Percentiles rank a stretch among this genome's conserved stretches.
These are phyloP conservation scores for human (Homo sapiens) DNA, from an alignment of 2,113 vertebrate genomes.

Conservation along the genomic window DNA sequence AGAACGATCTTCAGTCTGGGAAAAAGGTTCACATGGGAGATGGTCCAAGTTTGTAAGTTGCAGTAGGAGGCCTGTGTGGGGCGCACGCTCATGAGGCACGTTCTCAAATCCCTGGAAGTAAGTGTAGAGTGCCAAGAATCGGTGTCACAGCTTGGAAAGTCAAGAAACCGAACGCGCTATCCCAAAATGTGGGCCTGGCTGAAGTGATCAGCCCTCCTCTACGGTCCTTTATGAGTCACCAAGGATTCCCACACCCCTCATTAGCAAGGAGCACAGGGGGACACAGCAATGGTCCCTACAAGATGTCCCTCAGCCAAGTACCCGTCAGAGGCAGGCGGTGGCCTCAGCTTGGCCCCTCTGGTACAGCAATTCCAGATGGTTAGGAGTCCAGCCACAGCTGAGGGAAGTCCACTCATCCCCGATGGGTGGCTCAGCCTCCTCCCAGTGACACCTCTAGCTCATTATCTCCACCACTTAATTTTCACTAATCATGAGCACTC, in stretches of 20 bases:
- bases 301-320: accelerated
- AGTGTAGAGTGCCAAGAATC: neutral
- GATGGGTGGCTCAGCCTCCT: neutral
- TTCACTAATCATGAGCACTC: neutral
- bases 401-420: too few species aligned
- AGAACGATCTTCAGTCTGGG: neutral
- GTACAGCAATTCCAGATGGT: neutral
- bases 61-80: neutral
- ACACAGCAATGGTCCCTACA: neutral
- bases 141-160: neutral
- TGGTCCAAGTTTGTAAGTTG: slow-evolving; percentile 10
- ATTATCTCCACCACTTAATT: neutral
- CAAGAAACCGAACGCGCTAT: neutral
- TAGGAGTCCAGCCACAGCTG: neutral
- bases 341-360: neutral
- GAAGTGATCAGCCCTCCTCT: neutral
- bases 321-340: neutral
- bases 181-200: neutral
- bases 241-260: neutral
- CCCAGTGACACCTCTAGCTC: neutral
- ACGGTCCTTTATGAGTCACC: neutral
- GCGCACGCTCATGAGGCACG: neutral
- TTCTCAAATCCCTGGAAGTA: slow-evolving; percentile 3
- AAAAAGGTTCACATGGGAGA: neutral
- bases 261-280: neutral